These are phyloP conservation scores for Paralichthys olivaceus DNA, from an alignment of 2,113 vertebrate genomes.

Conservation along the genomic window DNA sequence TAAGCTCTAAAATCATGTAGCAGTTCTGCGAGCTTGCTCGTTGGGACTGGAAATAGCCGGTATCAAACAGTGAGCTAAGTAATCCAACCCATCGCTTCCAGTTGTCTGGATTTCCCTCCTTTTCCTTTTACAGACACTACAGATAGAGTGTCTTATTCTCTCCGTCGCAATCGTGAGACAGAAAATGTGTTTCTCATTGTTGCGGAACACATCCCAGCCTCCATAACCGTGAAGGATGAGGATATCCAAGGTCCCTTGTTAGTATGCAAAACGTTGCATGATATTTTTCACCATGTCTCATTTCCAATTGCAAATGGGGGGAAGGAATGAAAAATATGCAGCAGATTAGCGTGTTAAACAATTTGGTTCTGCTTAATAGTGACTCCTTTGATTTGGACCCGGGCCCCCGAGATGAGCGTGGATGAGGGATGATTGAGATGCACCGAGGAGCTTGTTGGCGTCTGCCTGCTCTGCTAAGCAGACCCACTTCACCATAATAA, in stretches of 20 bases:
- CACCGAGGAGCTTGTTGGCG: conserved; percentile 51
- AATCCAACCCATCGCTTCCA: conserved; percentile 17
- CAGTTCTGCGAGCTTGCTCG: conserved; percentile 19
- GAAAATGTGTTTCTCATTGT: conserved; percentile 59
- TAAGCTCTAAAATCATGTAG: conserved; percentile 46
- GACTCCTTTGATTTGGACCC: conserved; percentile 76
- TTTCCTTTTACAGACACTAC: conserved; percentile 10
- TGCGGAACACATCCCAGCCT: conserved; percentile 35
- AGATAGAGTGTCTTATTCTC: conserved; percentile 48
- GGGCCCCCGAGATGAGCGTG: conserved; percentile 60
- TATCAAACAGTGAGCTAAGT: conserved; percentile 43
- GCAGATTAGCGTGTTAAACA: conserved; percentile 80
- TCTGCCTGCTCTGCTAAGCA: conserved; percentile 46
- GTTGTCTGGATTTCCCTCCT: conserved; percentile 27
- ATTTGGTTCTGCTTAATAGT: conserved; percentile 80
- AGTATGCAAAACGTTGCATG: conserved; percentile 77
- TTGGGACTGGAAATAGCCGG: conserved; percentile 22
- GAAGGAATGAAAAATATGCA: conserved; percentile 75
- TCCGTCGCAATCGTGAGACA: conserved; percentile 43
- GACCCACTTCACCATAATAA: conserved; percentile 71
- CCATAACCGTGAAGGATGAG: conserved; percentile 60
- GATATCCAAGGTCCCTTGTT: conserved; percentile 67
- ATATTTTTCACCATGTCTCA: conserved; percentile 66
- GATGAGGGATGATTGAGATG: conserved; percentile 75
- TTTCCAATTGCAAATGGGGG: conserved; percentile 70